These are phyloP conservation scores for Brienomyrus brachyistius DNA, from an alignment of 2,113 vertebrate species.

Conservation along the genomic window DNA sequence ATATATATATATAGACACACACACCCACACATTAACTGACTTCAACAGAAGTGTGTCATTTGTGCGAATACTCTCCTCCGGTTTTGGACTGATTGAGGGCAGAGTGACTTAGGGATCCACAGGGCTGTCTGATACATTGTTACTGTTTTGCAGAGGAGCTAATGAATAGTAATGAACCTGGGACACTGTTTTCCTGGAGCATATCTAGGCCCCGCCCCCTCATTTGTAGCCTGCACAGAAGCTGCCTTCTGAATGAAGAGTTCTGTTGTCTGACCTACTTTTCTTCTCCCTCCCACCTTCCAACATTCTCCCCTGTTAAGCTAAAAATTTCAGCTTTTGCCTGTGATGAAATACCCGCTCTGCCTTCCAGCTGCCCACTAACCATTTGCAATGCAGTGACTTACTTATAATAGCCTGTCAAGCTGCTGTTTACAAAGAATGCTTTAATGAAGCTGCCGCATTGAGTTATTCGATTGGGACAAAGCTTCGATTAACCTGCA, in stretches of 20 bases:
- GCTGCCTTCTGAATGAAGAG: background rate
- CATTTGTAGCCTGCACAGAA: conserved; percentile 6
- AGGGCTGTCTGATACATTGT: background rate
- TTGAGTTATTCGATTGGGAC: background rate
- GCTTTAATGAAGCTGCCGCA: background rate
- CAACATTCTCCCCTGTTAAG: background rate
- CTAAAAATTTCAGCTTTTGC: background rate
- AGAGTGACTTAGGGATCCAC: background rate
- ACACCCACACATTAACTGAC: background rate
- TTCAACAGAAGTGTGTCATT: background rate
- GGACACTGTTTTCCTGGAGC: background rate
- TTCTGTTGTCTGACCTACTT: conserved; percentile 11
- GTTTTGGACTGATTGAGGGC: background rate
- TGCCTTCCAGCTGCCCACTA: background rate
- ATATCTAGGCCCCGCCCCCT: background rate
- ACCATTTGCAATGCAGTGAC: background rate
- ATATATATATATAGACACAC: too few species aligned
- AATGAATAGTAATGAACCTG: conserved; percentile 10
- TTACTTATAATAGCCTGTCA: background rate
- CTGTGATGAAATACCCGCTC: background rate
- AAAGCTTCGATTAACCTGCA: background rate
- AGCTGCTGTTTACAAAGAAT: background rate
- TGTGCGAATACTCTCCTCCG: background rate
- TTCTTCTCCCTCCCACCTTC: background rate
- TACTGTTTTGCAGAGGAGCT: background rate